Evolutionary conservation across 2,797 vertebrate genomes (phyloP).

Genomic region (Epinephelus awoara): DNA sequence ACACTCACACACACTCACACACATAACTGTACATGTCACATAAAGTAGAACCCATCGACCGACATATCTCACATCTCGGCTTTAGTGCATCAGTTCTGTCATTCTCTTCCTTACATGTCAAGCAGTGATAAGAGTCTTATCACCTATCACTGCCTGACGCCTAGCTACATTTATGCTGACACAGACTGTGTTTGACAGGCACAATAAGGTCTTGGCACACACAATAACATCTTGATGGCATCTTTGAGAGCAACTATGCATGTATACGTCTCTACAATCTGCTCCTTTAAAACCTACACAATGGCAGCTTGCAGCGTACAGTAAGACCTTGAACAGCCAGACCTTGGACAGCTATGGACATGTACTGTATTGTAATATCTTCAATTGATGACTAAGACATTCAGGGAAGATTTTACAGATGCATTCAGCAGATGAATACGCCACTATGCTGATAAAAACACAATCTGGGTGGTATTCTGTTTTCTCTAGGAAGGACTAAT

Average conservation of each 20-base stretch:
- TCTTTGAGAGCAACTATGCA: conserved; percentile 2
- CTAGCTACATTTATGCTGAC: conserved; percentile 11
- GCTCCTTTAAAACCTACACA: conserved; percentile 13
- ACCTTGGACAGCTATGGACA: background rate
- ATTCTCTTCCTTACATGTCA: conserved; percentile 1
- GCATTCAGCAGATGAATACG: background rate
- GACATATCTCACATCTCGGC: conserved; percentile 11
- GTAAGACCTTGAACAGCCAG: background rate
- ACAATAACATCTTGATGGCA: conserved; percentile 3
- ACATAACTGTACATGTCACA: background rate
- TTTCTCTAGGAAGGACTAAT: background rate
- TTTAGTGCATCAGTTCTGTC: conserved; percentile 18
- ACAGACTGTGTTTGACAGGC: background rate
- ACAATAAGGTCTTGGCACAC: background rate
- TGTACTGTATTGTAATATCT: no score
- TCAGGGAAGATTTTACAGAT: background rate
- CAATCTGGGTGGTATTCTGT: background rate
- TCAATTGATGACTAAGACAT: background rate
- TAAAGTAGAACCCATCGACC: background rate
- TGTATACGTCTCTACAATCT: background rate
- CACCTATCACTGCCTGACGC: background rate
- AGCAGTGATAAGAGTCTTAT: conserved; percentile 26
- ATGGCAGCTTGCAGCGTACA: no score
- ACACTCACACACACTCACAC: background rate
- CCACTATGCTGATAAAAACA: background rate